These are phyloP conservation scores for Mythimna lalbum DNA, from an alignment of 2,888 invertebrate genomes.

Conservation along the genomic window DNA sequence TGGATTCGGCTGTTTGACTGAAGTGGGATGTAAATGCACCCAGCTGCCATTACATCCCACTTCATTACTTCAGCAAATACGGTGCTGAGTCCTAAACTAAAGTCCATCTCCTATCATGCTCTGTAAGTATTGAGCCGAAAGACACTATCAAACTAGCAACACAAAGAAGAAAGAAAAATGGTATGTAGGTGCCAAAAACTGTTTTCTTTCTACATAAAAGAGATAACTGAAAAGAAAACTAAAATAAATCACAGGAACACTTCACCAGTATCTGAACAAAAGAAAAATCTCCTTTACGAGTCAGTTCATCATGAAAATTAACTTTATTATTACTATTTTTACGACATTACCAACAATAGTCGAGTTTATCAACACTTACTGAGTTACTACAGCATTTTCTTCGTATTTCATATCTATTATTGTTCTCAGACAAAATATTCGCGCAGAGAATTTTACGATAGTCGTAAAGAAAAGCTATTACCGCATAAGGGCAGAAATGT, in stretches of 20 bases:
- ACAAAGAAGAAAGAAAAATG: too few relatives aligned
- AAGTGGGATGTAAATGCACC: too few relatives aligned
- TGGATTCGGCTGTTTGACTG: too few relatives aligned
- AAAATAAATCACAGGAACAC: constrained; percentile 32
- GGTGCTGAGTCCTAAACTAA: too few relatives aligned
- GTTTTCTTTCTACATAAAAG: neutral
- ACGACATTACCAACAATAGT: constrained; percentile 47
- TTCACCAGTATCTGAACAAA: constrained; percentile 40
- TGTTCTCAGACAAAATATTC: constrained; percentile 71
- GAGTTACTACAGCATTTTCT: constrained; percentile 50
- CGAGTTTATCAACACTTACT: constrained; percentile 60
- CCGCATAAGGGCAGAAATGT: neutral
- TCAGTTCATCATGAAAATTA: constrained; percentile 50
- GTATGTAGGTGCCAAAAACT: too few relatives aligned
- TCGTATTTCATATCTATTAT: constrained; percentile 67
- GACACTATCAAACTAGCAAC: too few relatives aligned
- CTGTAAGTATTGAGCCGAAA: too few relatives aligned
- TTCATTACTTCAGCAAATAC: too few relatives aligned
- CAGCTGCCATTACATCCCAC: too few relatives aligned
- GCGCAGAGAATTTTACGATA: constrained; percentile 71
- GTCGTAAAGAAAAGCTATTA: constrained; percentile 74
- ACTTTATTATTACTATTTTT: constrained; percentile 52
- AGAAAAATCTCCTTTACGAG: constrained; percentile 33
- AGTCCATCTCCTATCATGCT: too few relatives aligned
- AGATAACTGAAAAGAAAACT: constrained; percentile 1